Evolutionary conservation across 2,888 invertebrate species (phyloP).

Genomic region (Cheilosia vulpina): DNA sequence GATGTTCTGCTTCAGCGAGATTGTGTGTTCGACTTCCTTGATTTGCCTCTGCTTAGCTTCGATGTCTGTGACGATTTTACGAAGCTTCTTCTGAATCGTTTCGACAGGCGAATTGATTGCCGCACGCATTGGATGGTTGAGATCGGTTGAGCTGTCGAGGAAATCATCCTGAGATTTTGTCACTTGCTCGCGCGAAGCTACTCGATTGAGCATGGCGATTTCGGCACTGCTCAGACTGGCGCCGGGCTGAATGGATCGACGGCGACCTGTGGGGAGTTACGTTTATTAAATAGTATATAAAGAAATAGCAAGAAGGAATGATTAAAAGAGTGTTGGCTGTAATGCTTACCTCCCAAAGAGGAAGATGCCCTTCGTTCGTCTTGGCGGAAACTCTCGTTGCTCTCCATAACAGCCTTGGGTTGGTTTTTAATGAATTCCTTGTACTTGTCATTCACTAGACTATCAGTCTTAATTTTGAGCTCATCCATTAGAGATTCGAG

Average conservation of each 20-base stretch:
- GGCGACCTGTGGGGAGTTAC: constrained; percentile 78
- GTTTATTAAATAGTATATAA: not conserved
- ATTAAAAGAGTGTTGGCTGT: too few species aligned
- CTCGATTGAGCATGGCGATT: constrained; percentile 86
- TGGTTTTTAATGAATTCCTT: constrained; percentile 85
- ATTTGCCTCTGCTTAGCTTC: constrained; percentile 88
- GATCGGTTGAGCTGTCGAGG: constrained; percentile 79
- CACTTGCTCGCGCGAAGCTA: constrained; percentile 83
- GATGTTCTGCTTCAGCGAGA: constrained; percentile 89
- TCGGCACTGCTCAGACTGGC: constrained; percentile 86
- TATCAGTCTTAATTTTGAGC: constrained; percentile 89
- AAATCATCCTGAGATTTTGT: constrained; percentile 79
- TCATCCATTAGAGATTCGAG: constrained; percentile 89
- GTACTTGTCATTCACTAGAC: constrained; percentile 86
- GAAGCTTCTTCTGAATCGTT: constrained; percentile 81
- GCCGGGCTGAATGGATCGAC: constrained; percentile 87
- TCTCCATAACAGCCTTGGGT: constrained; percentile 83
- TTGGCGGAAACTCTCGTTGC: constrained; percentile 80
- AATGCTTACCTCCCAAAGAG: constrained; percentile 71
- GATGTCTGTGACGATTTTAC: constrained; percentile 85
- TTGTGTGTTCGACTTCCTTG: constrained; percentile 88
- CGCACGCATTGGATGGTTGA: constrained; percentile 77
- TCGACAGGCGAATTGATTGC: constrained; percentile 80
- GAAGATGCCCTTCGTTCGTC: constrained; percentile 74
- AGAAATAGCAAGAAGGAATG: too few species aligned